Evolutionary conservation across 1,140 invertebrate species (phyloP), one percentile per base, ranked within the genome.

Genomic region (Piezodorus guildinii): DNA sequence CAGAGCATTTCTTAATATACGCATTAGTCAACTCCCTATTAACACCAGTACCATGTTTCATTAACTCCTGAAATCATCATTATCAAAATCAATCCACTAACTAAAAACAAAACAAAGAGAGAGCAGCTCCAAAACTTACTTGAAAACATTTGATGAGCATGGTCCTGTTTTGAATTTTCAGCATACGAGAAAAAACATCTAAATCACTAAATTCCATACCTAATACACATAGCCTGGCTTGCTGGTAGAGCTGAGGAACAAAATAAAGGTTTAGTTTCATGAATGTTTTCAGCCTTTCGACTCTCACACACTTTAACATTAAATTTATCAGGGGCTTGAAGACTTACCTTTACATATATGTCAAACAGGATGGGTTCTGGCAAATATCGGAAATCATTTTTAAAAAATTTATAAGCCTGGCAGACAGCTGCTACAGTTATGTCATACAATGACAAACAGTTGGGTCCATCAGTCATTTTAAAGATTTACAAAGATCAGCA

Each of bases 121-220:
- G 25, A 14, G 27, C 12, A 54, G 44, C 12, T 1, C 12, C 34
- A 39, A 39, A 39, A 61, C 44, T 68, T 65, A 85, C 81, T 76
- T 84, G 81, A 73, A 87, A 84, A 69, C 80, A 83, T 69, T 82
- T 80, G 54, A 87, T 70, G 49, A 89, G 74, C 61, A 81, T 75
- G 60, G 81, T 77, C 68, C 87, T 81, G 66, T 83, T 82, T 70
- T 82, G 81, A 61, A 87, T 81, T 67, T 82, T 85, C 44, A 92
- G 73, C 69, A 92, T 78, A 68, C 83, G 76, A 67, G 81, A 77
- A 74, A 92, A 88, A 39, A 83, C 81, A 60, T 87, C 81, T 67
- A 90, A 70, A 72, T 88, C 78, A 51, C 81, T 80, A 65, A 91
- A 81, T 76, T 90, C 87, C 30, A 77, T 71, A 46, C 78, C 76